These are phyloP conservation scores for Patiria miniata DNA, from an alignment of 35 echinoderm and acorn worm genomes.

Conservation along the genomic window DNA sequence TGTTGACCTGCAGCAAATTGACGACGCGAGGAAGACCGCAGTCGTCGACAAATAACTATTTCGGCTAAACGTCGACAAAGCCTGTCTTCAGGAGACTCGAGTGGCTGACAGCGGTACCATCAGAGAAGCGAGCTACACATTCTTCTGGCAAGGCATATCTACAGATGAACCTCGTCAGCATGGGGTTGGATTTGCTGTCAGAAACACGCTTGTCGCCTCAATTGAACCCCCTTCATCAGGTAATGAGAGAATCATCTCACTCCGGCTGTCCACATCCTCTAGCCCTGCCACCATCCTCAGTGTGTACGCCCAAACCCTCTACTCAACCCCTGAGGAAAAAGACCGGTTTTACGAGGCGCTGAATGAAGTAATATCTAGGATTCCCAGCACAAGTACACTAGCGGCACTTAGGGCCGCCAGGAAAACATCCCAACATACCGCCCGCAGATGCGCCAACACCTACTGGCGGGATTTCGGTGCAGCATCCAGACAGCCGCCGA, in stretches of 20 bases:
- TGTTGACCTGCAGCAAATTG: not conserved
- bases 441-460: too few species aligned
- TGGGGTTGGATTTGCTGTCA: conserved; percentile 22
- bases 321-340: too few species aligned
- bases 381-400: not conserved
- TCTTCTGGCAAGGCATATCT: not conserved
- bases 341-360: too few species aligned
- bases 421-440: too few species aligned
- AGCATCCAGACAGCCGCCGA: too few species aligned
- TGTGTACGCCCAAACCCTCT: too few species aligned
- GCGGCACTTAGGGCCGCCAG: too few species aligned
- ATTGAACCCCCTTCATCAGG: not conserved
- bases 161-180: not conserved
- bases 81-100: conserved; percentile 7
- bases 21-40: not conserved
- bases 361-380: too few species aligned
- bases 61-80: not conserved
- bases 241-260: too few species aligned
- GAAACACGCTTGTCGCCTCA: not conserved
- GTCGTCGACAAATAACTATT: conserved; percentile 8
- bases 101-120: conserved; percentile 30
- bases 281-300: too few species aligned
- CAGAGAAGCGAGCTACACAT: not conserved
- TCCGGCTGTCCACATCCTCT: too few species aligned
- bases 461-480: too few species aligned